Conservation (phyloP, 1,140 invertebrate species). For the Drosophila nannoptera region DNA sequence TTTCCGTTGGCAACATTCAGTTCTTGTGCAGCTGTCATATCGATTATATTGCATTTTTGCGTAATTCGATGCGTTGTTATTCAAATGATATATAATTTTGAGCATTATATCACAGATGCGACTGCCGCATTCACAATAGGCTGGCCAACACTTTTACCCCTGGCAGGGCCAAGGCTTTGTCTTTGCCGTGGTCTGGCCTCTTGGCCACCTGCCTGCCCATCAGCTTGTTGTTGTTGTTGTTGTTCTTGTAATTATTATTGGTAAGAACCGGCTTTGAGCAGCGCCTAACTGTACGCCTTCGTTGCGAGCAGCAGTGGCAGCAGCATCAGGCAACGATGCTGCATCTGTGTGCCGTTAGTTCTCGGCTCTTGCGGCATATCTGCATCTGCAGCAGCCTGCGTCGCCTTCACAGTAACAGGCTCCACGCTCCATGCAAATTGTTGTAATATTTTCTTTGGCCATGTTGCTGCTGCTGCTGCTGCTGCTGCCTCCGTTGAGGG, state of each 20-base stretch:
- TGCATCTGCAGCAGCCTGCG: slow-evolving; percentile 64
- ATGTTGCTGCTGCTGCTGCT: slow-evolving; percentile 24
- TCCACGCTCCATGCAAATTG: slow-evolving; percentile 64
- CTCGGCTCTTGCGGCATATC: slow-evolving; percentile 58
- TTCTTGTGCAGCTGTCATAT: slow-evolving; percentile 26
- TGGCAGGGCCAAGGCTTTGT: slow-evolving; percentile 10
- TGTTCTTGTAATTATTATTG: slow-evolving; percentile 65
- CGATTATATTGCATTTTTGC: slow-evolving; percentile 46
- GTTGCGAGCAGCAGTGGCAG: slow-evolving; percentile 6
- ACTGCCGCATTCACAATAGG: slow-evolving; percentile 20
- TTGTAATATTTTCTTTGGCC: slow-evolving; percentile 62
- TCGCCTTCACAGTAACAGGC: slow-evolving; percentile 61
- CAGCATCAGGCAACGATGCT: slow-evolving; percentile 17
- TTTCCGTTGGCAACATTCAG: slow-evolving; percentile 38
- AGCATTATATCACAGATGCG: slow-evolving; percentile 45
- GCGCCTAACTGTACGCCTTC: slow-evolving; percentile 34
- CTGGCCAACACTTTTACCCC: slow-evolving; percentile 40
- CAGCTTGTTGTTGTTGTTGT: slow-evolving; percentile 54
- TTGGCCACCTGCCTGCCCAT: slow-evolving; percentile 64
- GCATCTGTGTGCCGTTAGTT: slow-evolving; percentile 57
- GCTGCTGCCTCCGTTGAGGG: not conserved
- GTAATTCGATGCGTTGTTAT: slow-evolving; percentile 75
- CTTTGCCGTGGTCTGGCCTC: no score
- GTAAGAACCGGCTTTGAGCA: slow-evolving; percentile 51
- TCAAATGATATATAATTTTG: slow-evolving; percentile 74